Evolutionary conservation across 1,140 invertebrate species (phyloP).

Genomic region (Vanessa tameamea): DNA sequence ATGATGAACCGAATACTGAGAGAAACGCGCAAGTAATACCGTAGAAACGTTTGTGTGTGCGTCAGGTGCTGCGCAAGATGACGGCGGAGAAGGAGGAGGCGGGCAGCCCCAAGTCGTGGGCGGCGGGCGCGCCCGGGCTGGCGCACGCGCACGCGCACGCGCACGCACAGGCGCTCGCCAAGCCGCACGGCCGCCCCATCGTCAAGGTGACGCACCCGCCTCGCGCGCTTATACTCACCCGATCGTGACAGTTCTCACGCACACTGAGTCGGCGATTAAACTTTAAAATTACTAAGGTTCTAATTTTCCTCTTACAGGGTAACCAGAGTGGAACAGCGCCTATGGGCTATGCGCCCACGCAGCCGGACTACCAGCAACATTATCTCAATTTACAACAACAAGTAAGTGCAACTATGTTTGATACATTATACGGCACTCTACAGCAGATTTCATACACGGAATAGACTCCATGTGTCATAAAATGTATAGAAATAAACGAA

Average conservation of each 20-base stretch:
- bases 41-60: background rate
- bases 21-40: background rate
- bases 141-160: slow-evolving; percentile 14
- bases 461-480: too few species aligned
- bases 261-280: too few species aligned
- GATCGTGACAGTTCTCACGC: too few species aligned
- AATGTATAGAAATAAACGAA: too few species aligned
- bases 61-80: slow-evolving; percentile 91
- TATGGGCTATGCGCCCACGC: slow-evolving; percentile 60
- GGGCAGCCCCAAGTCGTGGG: slow-evolving; percentile 70
- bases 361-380: slow-evolving; percentile 60
- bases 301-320: slow-evolving; percentile 45
- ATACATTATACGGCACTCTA: slow-evolving; percentile 33
- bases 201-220: slow-evolving; percentile 64
- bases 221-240: too few species aligned
- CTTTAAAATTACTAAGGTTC: background rate
- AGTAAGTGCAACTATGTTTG: slow-evolving; percentile 14
- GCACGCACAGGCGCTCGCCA: slow-evolving; percentile 54
- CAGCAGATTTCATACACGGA: too few species aligned
- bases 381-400: slow-evolving; percentile 60
- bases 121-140: slow-evolving; percentile 40
- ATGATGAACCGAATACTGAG: too few species aligned
- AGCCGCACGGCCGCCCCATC: slow-evolving; percentile 77
- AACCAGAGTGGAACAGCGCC: slow-evolving; percentile 67
- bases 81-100: slow-evolving; percentile 90